Conservation (phyloP, 2,113 vertebrate genomes). For the Hiodon tergisus region DNA sequence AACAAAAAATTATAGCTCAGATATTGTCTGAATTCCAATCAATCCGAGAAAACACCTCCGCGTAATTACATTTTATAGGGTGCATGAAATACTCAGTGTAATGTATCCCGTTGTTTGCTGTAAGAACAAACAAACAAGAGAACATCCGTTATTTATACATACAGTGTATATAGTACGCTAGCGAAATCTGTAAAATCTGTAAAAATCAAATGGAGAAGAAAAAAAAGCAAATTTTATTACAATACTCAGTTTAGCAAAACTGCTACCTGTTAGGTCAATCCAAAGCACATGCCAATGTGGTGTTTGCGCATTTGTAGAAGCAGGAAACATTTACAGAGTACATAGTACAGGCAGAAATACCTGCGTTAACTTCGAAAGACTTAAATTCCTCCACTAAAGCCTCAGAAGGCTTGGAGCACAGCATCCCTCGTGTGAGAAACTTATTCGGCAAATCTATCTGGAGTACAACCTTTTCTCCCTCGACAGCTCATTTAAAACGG, state of each 20-base stretch:
- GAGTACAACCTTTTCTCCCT: conserved; percentile 23
- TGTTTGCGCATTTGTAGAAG: neutral
- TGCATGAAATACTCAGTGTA: conserved; percentile 29
- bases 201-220: too few species aligned
- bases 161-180: too few species aligned
- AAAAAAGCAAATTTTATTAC: neutral
- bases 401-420: conserved; percentile 56
- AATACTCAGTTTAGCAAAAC: conserved; percentile 22
- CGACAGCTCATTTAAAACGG: conserved; percentile 23
- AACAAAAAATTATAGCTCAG: too few species aligned
- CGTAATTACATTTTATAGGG: conserved; percentile 58
- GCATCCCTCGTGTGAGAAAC: conserved; percentile 61
- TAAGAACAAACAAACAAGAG: conserved; percentile 45
- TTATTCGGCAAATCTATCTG: conserved; percentile 49
- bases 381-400: conserved; percentile 60
- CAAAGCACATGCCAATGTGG: neutral
- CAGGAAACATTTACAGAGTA: neutral
- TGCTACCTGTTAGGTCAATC: conserved; percentile 1
- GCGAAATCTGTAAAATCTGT: too few species aligned
- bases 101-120: conserved; percentile 46
- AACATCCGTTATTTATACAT: conserved; percentile 39
- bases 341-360: conserved; percentile 10
- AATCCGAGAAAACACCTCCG: conserved; percentile 55
- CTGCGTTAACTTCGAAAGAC: conserved; percentile 42
- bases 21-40: conserved; percentile 47